Percentiles rank a stretch among this genome's conserved stretches.
These are phyloP conservation scores for Gnathonemus longibarbis DNA, from an alignment of 2,113 vertebrate species.

Conservation along the genomic window DNA sequence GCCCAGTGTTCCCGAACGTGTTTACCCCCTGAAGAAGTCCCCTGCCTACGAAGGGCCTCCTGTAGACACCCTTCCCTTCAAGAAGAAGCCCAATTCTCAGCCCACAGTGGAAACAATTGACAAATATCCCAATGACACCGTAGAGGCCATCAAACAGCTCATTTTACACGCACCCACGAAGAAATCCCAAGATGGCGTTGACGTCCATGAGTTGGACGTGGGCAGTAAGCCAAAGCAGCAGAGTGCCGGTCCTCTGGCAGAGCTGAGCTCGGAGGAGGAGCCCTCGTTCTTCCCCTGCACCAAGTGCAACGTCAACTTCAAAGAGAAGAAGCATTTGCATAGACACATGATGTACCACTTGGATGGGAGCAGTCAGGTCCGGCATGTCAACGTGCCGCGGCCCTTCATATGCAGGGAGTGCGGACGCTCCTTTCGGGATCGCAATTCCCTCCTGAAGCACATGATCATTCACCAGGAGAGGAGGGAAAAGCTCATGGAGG, in stretches of 20 bases:
- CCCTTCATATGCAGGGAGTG: constrained; percentile 87
- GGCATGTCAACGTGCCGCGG: constrained; percentile 73
- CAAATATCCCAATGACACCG: constrained; percentile 50
- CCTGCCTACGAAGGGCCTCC: constrained; percentile 52
- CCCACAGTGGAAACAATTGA: constrained; percentile 64
- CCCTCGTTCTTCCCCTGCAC: constrained; percentile 82
- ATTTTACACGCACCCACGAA: constrained; percentile 65
- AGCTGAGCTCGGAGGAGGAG: constrained; percentile 67
- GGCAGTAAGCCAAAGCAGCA: constrained; percentile 67
- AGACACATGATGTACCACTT: constrained; percentile 98
- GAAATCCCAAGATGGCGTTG: constrained; percentile 69
- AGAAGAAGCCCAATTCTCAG: constrained; percentile 64
- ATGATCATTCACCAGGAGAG: constrained; percentile 90
- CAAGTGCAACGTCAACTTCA: constrained; percentile 88
- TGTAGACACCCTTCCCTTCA: constrained; percentile 42
- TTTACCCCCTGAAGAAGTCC: constrained; percentile 62
- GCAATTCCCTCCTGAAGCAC: constrained; percentile 80
- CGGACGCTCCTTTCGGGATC: constrained; percentile 86
- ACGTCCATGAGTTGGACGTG: constrained; percentile 70
- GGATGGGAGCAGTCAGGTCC: constrained; percentile 85
- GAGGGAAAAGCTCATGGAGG: constrained; percentile 77
- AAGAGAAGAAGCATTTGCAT: constrained; percentile 87
- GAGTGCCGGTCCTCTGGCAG: constrained; percentile 66
- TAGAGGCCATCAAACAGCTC: constrained; percentile 66
- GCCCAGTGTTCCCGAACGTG: constrained; percentile 67